phyloP scores from a whole-genome alignment of 2,797 vertebrate genomes.

The Syndactyla subalaris region DNA sequence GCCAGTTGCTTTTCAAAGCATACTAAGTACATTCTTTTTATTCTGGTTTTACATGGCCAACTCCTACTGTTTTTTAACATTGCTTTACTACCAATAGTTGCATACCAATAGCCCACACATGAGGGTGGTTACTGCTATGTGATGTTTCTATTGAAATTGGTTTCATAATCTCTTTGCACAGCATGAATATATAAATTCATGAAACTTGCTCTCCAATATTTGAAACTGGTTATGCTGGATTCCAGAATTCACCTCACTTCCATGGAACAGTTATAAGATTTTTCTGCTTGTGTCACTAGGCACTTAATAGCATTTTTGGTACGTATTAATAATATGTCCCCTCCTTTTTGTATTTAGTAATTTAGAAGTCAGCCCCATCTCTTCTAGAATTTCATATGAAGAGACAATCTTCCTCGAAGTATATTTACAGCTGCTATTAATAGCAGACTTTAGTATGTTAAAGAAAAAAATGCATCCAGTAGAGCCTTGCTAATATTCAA shows the following conservation, averaged over 20 bases:
- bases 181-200: neutral
- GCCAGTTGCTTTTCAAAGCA: neutral
- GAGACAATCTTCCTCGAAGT: neutral
- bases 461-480: neutral
- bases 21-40: neutral
- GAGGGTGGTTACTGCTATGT: neutral
- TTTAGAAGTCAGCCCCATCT: neutral
- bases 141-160: neutral
- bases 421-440: neutral
- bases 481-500: neutral
- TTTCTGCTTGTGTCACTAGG: neutral
- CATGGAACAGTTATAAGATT: neutral
- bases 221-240: neutral
- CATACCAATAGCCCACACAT: neutral
- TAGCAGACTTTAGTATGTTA: neutral
- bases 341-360: neutral
- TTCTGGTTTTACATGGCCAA: neutral
- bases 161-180: neutral
- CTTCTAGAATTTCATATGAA: neutral
- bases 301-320: neutral
- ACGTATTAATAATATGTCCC: neutral
- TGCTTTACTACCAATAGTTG: neutral
- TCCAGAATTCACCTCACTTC: neutral
- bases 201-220: neutral
- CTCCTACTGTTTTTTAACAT: neutral